Percentiles rank a stretch among this genome's conserved stretches.
Conservation (phyloP, 2,113 vertebrate species). For the Misgurnus anguillicaudatus region DNA sequence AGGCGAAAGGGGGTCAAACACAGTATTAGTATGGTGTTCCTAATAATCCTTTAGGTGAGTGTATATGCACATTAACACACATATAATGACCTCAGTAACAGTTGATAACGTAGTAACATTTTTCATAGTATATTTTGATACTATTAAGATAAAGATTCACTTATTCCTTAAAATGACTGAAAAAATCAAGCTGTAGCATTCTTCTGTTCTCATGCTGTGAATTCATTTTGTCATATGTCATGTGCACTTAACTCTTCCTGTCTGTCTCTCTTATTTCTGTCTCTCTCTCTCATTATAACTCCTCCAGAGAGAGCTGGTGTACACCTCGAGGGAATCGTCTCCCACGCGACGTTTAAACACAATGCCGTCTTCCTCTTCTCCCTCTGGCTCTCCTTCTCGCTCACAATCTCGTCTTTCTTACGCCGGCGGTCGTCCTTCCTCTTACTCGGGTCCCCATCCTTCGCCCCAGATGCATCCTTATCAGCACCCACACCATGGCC, state of each 20-base stretch:
- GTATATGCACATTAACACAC: too few species aligned
- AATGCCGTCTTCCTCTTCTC: conserved; percentile 75
- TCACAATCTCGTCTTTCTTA: conserved; percentile 92
- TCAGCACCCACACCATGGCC: conserved; percentile 68
- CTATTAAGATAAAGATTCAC: too few species aligned
- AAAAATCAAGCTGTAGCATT: background rate
- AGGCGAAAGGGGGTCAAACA: too few species aligned
- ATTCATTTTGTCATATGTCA: conserved; percentile 43
- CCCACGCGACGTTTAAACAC: conserved; percentile 90
- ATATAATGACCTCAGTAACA: too few species aligned
- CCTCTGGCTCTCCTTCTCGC: conserved; percentile 87
- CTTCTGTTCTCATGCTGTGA: conserved; percentile 19
- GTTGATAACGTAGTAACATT: too few species aligned
- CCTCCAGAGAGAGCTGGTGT: conserved; percentile 92
- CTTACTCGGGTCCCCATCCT: conserved; percentile 86
- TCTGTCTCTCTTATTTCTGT: background rate
- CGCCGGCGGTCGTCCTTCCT: conserved; percentile 83
- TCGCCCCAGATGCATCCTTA: conserved; percentile 68
- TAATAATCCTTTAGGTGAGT: too few species aligned
- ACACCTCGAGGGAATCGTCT: conserved; percentile 90
- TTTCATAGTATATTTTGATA: too few species aligned
- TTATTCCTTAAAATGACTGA: background rate
- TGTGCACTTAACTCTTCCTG: conserved; percentile 38
- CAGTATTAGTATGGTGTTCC: too few species aligned
- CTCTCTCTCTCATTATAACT: background rate